Conservation (phyloP, 2,797 vertebrate species). For the Mormyrus hasselquistii region DNA sequence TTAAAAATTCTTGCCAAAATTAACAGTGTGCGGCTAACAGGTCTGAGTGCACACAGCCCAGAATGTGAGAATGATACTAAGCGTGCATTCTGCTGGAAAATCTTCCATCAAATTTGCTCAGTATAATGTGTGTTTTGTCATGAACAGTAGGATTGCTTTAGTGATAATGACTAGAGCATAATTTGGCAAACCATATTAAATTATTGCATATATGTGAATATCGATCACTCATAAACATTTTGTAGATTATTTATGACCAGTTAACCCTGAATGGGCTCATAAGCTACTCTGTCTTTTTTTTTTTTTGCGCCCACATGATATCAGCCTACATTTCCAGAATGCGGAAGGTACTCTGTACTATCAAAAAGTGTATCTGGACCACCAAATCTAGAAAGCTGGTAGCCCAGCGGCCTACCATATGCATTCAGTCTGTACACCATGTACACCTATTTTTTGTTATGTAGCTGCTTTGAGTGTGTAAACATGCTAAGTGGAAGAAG, state of each 20-base stretch:
- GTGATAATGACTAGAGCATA: background rate
- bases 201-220: background rate
- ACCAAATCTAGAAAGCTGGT: background rate
- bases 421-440: background rate
- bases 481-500: background rate
- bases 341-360: background rate
- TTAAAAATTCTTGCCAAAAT: background rate
- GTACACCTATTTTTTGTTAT: background rate
- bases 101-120: background rate
- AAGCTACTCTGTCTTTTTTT: background rate
- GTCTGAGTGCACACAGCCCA: background rate
- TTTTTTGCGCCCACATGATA: background rate
- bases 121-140: background rate
- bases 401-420: background rate
- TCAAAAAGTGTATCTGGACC: background rate
- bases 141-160: background rate
- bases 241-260: background rate
- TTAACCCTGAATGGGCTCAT: background rate
- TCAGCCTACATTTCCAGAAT: background rate
- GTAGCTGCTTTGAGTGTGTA: background rate
- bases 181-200: background rate
- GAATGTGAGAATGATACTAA: background rate
- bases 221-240: background rate
- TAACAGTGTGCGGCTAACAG: background rate
- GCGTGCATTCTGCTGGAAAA: background rate